Percentiles rank a stretch among this genome's conserved stretches.
These are phyloP conservation scores for Bimastos eiseni DNA, from an alignment of 2,888 invertebrate genomes.

Conservation along the genomic window DNA sequence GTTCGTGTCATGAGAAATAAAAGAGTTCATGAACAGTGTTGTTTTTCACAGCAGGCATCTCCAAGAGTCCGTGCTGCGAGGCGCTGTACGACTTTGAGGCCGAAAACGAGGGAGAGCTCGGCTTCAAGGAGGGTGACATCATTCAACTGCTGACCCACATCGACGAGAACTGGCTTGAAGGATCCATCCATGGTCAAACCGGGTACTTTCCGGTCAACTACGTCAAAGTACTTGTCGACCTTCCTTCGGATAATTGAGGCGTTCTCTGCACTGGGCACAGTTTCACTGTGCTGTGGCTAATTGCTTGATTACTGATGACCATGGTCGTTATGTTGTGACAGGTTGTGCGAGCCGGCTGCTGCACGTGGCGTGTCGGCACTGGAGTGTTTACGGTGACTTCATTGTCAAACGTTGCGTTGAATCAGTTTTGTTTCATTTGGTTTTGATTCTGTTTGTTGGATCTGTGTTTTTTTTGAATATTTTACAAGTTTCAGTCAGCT, in stretches of 20 bases:
- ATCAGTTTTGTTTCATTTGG: background rate
- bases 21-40: background rate
- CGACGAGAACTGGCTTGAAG: conserved; percentile 95
- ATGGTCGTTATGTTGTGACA: background rate
- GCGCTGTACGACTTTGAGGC: conserved; percentile 98
- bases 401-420: background rate
- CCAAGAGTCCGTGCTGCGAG: conserved; percentile 62
- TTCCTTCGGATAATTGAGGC: conserved; percentile 26
- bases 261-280: background rate
- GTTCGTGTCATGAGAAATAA: background rate
- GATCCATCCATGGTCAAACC: conserved; percentile 78
- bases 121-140: conserved; percentile 94
- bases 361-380: background rate
- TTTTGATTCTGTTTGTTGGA: background rate
- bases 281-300: background rate
- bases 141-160: conserved; percentile 90
- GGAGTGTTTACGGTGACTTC: no score
- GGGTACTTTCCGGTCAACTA: conserved; percentile 98
- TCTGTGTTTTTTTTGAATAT: background rate
- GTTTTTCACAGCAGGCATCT: background rate
- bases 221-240: conserved; percentile 82
- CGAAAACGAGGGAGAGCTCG: conserved; percentile 96
- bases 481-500: background rate
- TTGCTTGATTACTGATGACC: background rate
- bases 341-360: background rate